phyloP scores from a whole-genome alignment of 2,113 vertebrate species.

The Malurus alboscapulatus region DNA sequence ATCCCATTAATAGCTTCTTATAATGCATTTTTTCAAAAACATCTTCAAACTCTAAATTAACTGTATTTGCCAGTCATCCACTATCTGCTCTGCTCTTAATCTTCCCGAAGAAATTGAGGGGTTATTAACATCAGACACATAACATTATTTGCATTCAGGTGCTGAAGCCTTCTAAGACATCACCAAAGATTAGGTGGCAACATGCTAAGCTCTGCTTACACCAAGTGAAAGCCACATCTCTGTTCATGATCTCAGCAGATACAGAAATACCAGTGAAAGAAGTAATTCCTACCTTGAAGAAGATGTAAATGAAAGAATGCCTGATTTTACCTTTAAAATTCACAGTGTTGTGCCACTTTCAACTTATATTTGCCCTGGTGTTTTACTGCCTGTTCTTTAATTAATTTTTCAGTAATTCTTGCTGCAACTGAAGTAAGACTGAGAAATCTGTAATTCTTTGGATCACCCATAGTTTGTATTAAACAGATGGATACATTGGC shows the following conservation, averaged over 20 bases:
- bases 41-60: constrained; percentile 23
- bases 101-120: neutral
- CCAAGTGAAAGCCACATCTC: neutral
- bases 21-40: neutral
- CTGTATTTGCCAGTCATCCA: neutral
- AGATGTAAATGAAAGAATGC: neutral
- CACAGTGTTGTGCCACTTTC: neutral
- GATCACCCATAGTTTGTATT: constrained; percentile 31
- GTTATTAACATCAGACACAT: neutral
- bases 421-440: constrained; percentile 18
- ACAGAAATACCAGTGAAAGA: neutral
- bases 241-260: neutral
- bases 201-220: neutral
- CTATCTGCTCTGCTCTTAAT: neutral
- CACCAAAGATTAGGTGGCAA: neutral
- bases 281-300: neutral
- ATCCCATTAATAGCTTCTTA: neutral
- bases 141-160: constrained; percentile 3
- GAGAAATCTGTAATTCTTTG: constrained; percentile 16
- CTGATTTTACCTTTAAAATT: neutral
- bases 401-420: constrained; percentile 32
- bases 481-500: constrained; percentile 57
- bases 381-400: constrained; percentile 11
- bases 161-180: neutral
- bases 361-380: neutral